Conservation (phyloP, 2,888 invertebrate species). For the Drosophila acutilabella region DNA sequence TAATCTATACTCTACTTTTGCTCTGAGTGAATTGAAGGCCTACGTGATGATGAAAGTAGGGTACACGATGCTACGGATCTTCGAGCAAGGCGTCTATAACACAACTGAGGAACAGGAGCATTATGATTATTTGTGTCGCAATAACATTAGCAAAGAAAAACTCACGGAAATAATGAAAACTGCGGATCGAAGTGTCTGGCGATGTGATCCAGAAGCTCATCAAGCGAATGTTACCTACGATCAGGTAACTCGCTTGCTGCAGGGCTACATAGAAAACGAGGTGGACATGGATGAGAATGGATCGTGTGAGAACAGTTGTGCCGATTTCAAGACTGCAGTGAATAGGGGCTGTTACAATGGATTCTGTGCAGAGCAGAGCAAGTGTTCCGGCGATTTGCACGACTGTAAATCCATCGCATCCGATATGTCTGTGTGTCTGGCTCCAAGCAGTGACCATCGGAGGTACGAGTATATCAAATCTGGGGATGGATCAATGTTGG, state of each 20-base stretch:
- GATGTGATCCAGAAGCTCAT: slow-evolving; percentile 90
- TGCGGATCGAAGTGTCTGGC: slow-evolving; percentile 90
- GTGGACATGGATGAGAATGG: slow-evolving; percentile 91
- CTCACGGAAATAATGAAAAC: slow-evolving; percentile 88
- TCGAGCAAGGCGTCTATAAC: background rate
- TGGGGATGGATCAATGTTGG: slow-evolving; percentile 90
- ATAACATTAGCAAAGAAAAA: slow-evolving; percentile 45
- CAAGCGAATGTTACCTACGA: slow-evolving; percentile 85
- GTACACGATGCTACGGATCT: background rate
- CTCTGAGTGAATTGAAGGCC: background rate
- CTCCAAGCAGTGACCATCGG: slow-evolving; percentile 86
- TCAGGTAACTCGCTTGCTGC: slow-evolving; percentile 87
- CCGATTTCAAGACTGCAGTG: slow-evolving; percentile 89
- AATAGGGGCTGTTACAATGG: slow-evolving; percentile 89
- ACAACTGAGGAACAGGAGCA: background rate
- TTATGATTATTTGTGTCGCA: background rate
- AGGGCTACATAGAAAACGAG: slow-evolving; percentile 95
- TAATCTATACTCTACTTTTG: background rate
- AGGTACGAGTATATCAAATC: slow-evolving; percentile 94
- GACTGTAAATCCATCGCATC: slow-evolving; percentile 93
- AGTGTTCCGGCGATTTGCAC: slow-evolving; percentile 90
- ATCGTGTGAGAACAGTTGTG: slow-evolving; percentile 92
- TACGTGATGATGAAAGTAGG: background rate
- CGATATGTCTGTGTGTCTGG: slow-evolving; percentile 94
- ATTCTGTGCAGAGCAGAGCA: slow-evolving; percentile 89